Evolutionary conservation across 2,797 vertebrate genomes (phyloP).

Genomic region (Nyctalus aviator): DNA sequence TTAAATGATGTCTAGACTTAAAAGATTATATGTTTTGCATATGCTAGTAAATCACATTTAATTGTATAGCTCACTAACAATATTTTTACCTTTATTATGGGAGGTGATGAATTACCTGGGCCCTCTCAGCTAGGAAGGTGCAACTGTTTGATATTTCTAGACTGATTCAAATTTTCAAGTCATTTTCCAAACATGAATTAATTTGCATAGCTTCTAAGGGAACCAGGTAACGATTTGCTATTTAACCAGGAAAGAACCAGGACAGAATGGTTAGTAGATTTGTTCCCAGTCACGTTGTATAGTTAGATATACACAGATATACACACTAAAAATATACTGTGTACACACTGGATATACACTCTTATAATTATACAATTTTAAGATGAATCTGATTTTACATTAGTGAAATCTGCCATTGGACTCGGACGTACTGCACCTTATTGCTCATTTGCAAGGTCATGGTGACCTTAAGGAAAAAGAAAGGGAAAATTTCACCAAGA

Average conservation of each 20-base stretch:
- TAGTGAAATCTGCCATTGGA: not conserved
- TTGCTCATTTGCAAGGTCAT: slow-evolving; percentile 6
- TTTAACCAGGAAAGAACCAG: slow-evolving; percentile 48
- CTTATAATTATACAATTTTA: not conserved
- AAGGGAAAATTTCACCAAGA: slow-evolving; percentile 23
- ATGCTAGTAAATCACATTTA: slow-evolving; percentile 67
- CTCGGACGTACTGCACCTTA: not conserved
- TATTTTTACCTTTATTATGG: slow-evolving; percentile 71
- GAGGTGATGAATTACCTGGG: slow-evolving; percentile 66
- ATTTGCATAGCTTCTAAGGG: slow-evolving; percentile 68
- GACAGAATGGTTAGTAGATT: slow-evolving; percentile 27
- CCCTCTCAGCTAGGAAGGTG: slow-evolving; percentile 57
- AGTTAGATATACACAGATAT: not conserved
- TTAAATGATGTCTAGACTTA: slow-evolving; percentile 73
- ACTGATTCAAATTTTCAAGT: slow-evolving; percentile 60
- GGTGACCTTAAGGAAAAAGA: slow-evolving; percentile 24
- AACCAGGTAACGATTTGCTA: slow-evolving; percentile 62
- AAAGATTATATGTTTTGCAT: slow-evolving; percentile 47
- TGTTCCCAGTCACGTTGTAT: not conserved
- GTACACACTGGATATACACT: not conserved
- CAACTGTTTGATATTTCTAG: slow-evolving; percentile 65
- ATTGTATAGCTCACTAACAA: slow-evolving; percentile 43
- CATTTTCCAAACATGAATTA: slow-evolving; percentile 77
- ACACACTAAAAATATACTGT: not conserved
- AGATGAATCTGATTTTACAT: slow-evolving; percentile 10